Evolutionary conservation across 1,140 invertebrate species (phyloP).

Genomic region (Neocloeon triangulifer): DNA sequence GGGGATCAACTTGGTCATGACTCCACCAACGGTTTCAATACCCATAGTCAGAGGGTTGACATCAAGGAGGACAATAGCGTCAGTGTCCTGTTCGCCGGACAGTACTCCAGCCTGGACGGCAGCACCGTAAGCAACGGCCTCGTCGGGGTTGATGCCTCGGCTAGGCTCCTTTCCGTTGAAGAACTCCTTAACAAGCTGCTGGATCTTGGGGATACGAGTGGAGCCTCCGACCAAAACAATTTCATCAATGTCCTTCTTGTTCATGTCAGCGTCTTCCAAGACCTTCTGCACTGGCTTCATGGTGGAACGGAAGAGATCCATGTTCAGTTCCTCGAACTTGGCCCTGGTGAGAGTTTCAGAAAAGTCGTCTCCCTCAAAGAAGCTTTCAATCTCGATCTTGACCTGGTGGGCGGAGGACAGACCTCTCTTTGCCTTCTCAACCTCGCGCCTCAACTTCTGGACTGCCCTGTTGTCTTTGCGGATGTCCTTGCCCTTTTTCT

Average conservation of each 20-base stretch:
- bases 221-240: conserved; percentile 98
- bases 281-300: conserved; percentile 97
- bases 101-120: conserved; percentile 93
- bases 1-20: conserved; percentile 98
- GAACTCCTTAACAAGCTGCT: conserved; percentile 96
- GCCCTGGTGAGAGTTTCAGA: conserved; percentile 96
- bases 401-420: conserved; percentile 89
- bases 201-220: conserved; percentile 97
- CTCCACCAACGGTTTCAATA: conserved; percentile 97
- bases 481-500: conserved; percentile 97
- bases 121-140: conserved; percentile 94
- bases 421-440: conserved; percentile 94
- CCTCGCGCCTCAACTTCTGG: conserved; percentile 88
- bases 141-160: conserved; percentile 95
- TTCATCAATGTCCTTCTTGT: conserved; percentile 96
- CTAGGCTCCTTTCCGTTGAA: conserved; percentile 96
- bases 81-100: conserved; percentile 77
- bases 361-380: conserved; percentile 98
- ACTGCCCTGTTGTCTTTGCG: conserved; percentile 86
- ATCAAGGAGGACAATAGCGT: conserved; percentile 89
- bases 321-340: conserved; percentile 98
- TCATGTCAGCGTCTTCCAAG: conserved; percentile 95
- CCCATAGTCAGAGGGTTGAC: conserved; percentile 97
- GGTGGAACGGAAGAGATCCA: conserved; percentile 95
- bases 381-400: conserved; percentile 96